These are phyloP conservation scores for Capromys pilorides DNA, from an alignment of 2,797 vertebrate genomes.

Conservation along the genomic window DNA sequence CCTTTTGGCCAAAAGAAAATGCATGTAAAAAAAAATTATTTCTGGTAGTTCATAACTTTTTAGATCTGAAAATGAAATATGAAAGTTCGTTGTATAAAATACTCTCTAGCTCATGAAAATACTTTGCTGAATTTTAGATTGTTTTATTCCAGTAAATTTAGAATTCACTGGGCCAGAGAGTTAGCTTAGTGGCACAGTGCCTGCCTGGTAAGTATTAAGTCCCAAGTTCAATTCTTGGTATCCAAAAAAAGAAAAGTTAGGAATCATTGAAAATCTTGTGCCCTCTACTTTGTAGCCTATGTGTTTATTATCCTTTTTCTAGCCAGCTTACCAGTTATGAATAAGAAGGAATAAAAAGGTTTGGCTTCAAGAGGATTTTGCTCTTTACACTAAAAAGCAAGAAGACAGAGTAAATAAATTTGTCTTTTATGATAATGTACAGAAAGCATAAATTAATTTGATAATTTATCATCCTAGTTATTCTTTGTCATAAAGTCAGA, in stretches of 20 bases:
- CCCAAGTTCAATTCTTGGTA: too few relatives aligned
- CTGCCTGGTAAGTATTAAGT: too few relatives aligned
- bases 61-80: slow-evolving; percentile 49
- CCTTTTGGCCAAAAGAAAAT: neutral
- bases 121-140: slow-evolving; percentile 42
- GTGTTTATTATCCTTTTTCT: neutral
- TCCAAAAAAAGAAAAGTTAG: too few relatives aligned
- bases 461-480: slow-evolving; percentile 55
- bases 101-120: neutral
- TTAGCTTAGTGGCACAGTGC: too few relatives aligned
- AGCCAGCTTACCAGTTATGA: neutral
- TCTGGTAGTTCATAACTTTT: slow-evolving; percentile 13
- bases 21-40: neutral
- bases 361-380: slow-evolving; percentile 22
- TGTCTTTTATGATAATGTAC: neutral
- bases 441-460: slow-evolving; percentile 38
- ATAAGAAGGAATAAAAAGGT: slow-evolving; percentile 16
- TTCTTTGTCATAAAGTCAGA: slow-evolving; percentile 43
- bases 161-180: neutral
- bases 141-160: slow-evolving; percentile 53
- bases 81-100: slow-evolving; percentile 36
- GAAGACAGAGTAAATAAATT: neutral
- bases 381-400: neutral
- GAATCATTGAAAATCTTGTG: neutral
- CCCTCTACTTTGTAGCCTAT: neutral